Conservation (phyloP, 2,113 vertebrate species). For the Indri indri region DNA sequence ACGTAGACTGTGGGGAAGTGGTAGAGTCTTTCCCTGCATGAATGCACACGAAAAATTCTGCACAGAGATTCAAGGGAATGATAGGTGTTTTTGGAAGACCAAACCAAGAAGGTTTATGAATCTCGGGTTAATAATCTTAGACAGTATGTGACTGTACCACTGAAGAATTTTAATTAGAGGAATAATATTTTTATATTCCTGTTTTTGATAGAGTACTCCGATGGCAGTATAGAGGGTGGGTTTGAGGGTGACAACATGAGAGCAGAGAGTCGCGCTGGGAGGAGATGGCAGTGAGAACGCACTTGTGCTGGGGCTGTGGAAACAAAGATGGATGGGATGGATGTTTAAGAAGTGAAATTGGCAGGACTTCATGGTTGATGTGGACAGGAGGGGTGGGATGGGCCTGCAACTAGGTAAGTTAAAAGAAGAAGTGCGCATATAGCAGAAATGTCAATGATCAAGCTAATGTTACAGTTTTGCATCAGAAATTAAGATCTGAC, state of each 20-base stretch:
- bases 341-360: not conserved
- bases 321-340: not conserved
- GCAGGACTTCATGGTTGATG: not conserved
- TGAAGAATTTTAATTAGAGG: not conserved
- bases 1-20: not conserved
- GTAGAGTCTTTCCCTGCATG: not conserved
- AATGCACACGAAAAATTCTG: not conserved
- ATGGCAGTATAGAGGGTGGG: not conserved
- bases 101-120: not conserved
- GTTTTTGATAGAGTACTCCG: not conserved
- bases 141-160: not conserved
- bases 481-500: not conserved
- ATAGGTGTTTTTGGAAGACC: not conserved
- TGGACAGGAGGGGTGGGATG: not conserved
- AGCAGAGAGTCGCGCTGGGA: not conserved
- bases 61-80: not conserved
- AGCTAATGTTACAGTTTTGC: not conserved
- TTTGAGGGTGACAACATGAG: not conserved
- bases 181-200: not conserved
- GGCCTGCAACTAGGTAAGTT: not conserved
- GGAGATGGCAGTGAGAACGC: not conserved
- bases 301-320: not conserved
- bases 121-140: not conserved
- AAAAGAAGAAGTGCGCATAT: not conserved
- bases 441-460: not conserved